These are phyloP conservation scores for Tokudaia tokunoshimensis DNA, from an alignment of 2,797 vertebrate genomes.

Conservation along the genomic window DNA sequence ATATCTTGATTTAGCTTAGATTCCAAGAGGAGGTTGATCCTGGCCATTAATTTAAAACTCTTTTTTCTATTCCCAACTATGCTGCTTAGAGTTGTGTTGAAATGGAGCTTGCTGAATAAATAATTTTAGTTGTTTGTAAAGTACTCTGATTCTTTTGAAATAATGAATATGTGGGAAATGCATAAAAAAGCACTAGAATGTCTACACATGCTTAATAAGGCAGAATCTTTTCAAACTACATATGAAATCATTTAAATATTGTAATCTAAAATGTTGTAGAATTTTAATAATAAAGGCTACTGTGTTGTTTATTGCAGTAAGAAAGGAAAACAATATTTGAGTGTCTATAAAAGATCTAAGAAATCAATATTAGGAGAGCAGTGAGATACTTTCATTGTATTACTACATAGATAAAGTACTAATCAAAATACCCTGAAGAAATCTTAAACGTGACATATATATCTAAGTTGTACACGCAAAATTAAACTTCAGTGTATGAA, in stretches of 20 bases:
- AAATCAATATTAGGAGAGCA: conserved; percentile 39
- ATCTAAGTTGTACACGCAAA: background rate
- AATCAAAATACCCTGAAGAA: conserved; percentile 49
- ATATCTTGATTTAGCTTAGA: conserved; percentile 18
- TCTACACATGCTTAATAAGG: background rate
- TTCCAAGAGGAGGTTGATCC: background rate
- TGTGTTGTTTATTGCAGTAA: background rate
- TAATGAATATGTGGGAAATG: conserved; percentile 25
- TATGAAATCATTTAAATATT: conserved; percentile 38
- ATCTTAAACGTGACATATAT: conserved; percentile 12
- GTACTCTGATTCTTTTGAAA: conserved; percentile 31
- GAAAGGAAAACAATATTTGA: background rate
- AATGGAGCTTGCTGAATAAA: conserved; percentile 34
- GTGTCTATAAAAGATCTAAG: background rate
- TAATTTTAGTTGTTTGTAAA: conserved; percentile 53
- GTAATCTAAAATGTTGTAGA: background rate
- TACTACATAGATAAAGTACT: background rate
- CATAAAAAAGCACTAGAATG: conserved; percentile 19
- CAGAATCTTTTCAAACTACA: background rate
- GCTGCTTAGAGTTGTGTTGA: conserved; percentile 45
- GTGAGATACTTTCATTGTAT: conserved; percentile 1
- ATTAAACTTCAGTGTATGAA: background rate
- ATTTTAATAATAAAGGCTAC: background rate
- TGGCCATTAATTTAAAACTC: background rate
- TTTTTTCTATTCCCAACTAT: background rate